phyloP scores from a whole-genome alignment of 1,140 invertebrate species.

The Atta colombica region DNA sequence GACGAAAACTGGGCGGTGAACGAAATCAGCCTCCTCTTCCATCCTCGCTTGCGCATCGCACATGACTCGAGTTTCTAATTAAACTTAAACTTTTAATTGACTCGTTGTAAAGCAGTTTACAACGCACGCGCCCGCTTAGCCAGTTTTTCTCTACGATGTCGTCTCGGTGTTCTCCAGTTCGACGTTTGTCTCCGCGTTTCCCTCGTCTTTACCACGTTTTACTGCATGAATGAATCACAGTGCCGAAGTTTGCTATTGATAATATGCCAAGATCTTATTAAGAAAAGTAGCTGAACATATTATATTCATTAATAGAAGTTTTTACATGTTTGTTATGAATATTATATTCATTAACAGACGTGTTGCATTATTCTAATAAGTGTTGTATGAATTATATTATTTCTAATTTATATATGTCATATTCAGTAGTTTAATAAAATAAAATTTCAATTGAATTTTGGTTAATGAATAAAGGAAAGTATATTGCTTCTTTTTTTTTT shows the following conservation, averaged over 20 bases:
- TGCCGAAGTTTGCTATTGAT: not conserved
- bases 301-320: not conserved
- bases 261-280: not conserved
- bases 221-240: not conserved
- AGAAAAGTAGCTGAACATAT: not conserved
- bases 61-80: slow-evolving; percentile 84
- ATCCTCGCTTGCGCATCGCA: slow-evolving; percentile 42
- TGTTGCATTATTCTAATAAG: not conserved
- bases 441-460: not conserved
- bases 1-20: slow-evolving; percentile 36
- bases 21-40: slow-evolving; percentile 34
- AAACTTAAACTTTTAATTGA: slow-evolving; percentile 87
- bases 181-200: not conserved
- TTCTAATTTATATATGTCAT: not conserved
- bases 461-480: not conserved
- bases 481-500: not conserved
- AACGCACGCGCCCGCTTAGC: slow-evolving; percentile 67
- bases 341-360: not conserved
- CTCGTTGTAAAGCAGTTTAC: slow-evolving; percentile 83
- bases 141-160: slow-evolving; percentile 58
- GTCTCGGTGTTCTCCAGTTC: not conserved
- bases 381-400: not conserved
- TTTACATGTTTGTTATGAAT: not conserved
- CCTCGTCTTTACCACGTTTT: not conserved
- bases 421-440: not conserved